phyloP scores from a whole-genome alignment of 2,797 vertebrate species.

The Channallabes apus region DNA sequence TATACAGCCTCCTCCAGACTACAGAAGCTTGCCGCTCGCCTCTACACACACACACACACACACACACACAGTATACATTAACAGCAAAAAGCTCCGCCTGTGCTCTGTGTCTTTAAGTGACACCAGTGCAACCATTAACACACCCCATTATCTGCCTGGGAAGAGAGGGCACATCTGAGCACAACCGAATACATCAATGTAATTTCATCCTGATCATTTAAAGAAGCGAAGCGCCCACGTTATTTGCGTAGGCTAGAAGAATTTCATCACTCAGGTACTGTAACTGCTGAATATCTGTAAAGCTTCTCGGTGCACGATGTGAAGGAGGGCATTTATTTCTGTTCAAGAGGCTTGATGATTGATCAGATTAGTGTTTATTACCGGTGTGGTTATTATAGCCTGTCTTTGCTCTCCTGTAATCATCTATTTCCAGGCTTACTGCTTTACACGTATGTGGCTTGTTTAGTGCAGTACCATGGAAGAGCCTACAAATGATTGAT shows the following conservation, averaged over 20 bases:
- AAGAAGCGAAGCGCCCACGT: conserved; percentile 40
- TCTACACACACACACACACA: no score
- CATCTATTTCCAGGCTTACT: neutral
- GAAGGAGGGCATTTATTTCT: neutral
- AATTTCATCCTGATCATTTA: conserved; percentile 52
- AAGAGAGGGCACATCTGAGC: conserved; percentile 63
- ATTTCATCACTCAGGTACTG: conserved; percentile 61
- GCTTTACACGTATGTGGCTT: neutral
- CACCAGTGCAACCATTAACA: conserved; percentile 71
- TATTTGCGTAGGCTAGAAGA: conserved; percentile 28
- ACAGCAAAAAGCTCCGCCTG: conserved; percentile 19
- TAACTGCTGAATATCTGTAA: conserved; percentile 46
- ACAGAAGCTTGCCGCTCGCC: neutral
- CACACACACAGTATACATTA: neutral
- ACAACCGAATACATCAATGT: conserved; percentile 58
- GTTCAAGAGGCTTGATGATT: neutral
- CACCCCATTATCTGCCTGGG: conserved; percentile 66
- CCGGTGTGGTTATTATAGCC: neutral
- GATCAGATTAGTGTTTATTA: neutral
- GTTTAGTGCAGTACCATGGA: neutral
- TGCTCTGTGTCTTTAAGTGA: conserved; percentile 70
- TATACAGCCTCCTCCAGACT: neutral
- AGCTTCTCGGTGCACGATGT: neutral
- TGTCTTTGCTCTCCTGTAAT: neutral
- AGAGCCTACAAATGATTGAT: neutral